Evolutionary conservation across 2,113 vertebrate genomes (phyloP), one percentile per base, ranked within the genome.

Genomic region (Gobiocypris rarus): DNA sequence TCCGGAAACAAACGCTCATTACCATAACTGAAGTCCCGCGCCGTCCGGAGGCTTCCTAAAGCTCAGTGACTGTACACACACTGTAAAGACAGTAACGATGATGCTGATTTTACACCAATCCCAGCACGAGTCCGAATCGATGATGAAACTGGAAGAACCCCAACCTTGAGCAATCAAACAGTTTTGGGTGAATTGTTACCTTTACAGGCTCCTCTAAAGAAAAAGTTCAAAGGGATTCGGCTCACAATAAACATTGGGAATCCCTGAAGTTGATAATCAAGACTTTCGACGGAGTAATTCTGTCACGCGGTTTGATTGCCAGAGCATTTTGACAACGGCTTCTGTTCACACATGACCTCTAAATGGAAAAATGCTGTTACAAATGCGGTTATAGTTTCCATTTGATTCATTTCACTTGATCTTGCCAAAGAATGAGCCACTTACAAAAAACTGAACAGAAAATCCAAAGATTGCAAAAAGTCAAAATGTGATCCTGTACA

Each of bases 381-480:
- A 41, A 41, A 41, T 69, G 10, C 17, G 1, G 56, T 59, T 71
- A 14, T 45, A 41, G 7, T 73, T 71, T 45, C 38, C 67, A 70
- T 24, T 43, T 43, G 5, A 45, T 43, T 45, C 31, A 10, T 41
- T 22, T 41, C 22, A 69, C 65, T 45, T 8, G 6, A 24, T 71
- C 41, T 71, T 14, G 41, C 69, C 38, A 45, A 69, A 71, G 69
- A 45, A 14, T 14, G 69, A 45, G 38, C 22, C 22, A 24, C 14
- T 58, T 52, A 52, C 1, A 54, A 54, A 75, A 82, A 81, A 69
- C 34, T 34, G 38, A 38, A 38, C 38, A 38, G 34, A 75, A 69
- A 86, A 69, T 56, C 43, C 56, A 38, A 58, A 48, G 24, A 65
- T 38, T 24, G 52, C 17, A 79, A 59, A 81, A 70, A 28, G 45